A percentile compares a stretch with the other conserved stretches of the same genome.
Evolutionary conservation across 2,797 vertebrate species (phyloP).

Genomic region (Sebastes kiyomatsui): DNA sequence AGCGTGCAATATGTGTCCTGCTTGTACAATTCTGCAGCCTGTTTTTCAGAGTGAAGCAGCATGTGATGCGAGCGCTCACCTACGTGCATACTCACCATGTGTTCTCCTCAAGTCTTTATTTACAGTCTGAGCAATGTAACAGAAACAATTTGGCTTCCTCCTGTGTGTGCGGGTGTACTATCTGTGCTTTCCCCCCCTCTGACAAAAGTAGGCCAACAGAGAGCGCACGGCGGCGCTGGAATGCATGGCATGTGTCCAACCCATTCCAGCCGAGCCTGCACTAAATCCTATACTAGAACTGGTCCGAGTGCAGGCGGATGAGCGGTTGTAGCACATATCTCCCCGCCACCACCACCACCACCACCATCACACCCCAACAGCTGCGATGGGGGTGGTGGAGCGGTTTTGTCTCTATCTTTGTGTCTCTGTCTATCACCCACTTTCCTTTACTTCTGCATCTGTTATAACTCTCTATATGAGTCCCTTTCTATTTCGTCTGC

Average conservation of each 20-base stretch:
- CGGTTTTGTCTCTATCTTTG: neutral
- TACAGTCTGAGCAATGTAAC: constrained; percentile 14
- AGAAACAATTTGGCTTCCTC: neutral
- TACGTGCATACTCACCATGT: neutral
- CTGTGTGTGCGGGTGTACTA: neutral
- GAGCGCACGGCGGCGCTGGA: constrained; percentile 43
- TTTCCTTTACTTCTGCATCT: neutral
- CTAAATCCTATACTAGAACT: constrained; percentile 39
- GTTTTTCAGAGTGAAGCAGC: constrained; percentile 10
- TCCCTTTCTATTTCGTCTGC: neutral
- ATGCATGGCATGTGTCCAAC: constrained; percentile 64
- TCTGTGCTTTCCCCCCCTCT: neutral
- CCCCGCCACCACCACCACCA: neutral
- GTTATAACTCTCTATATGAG: neutral
- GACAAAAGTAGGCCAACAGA: constrained; percentile 63
- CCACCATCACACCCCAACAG: constrained; percentile 47
- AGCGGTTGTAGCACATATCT: constrained; percentile 16
- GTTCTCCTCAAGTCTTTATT: constrained; percentile 32
- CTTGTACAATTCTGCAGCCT: neutral
- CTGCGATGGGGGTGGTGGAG: constrained; percentile 36
- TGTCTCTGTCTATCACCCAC: neutral
- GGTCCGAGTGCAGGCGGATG: constrained; percentile 4
- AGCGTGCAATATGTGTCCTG: neutral
- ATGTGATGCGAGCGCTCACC: neutral
- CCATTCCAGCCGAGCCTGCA: constrained; percentile 51